A percentile compares a stretch with the other conserved stretches of the same genome.
Conservation (phyloP, 2,113 vertebrate genomes). For the Nibea coibor region DNA sequence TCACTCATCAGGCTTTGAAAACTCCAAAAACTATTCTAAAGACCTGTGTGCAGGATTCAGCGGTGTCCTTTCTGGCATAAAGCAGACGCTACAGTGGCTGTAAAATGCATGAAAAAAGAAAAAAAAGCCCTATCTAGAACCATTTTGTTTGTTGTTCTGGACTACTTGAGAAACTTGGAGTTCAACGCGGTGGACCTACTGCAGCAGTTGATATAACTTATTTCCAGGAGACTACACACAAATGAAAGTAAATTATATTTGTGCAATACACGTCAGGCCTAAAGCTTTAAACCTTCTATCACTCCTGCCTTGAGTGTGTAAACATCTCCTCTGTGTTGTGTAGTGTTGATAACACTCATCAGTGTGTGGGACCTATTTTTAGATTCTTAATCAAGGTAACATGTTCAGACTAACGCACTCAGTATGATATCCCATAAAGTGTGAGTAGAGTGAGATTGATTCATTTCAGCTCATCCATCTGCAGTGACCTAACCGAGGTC, state of each 20-base stretch:
- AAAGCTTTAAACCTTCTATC: not conserved
- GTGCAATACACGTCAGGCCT: too few relatives aligned
- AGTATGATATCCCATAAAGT: conserved; percentile 68
- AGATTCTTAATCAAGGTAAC: conserved; percentile 77
- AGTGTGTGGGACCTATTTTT: conserved; percentile 67
- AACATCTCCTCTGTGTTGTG: conserved; percentile 44
- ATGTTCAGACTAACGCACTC: conserved; percentile 69
- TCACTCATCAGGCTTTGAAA: not conserved
- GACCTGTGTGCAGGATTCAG: too few relatives aligned
- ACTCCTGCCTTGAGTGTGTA: conserved; percentile 3
- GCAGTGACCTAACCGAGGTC: conserved; percentile 47
- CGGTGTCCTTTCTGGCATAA: too few relatives aligned
- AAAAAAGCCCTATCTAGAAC: too few relatives aligned
- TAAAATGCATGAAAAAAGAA: too few relatives aligned
- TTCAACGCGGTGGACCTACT: too few relatives aligned
- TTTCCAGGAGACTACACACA: too few relatives aligned
- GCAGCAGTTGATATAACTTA: too few relatives aligned
- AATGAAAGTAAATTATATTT: too few relatives aligned
- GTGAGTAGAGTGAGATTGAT: conserved; percentile 63
- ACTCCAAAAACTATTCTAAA: not conserved
- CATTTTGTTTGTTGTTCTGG: too few relatives aligned
- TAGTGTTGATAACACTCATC: conserved; percentile 50
- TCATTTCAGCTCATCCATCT: conserved; percentile 55
- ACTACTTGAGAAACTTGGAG: too few relatives aligned
- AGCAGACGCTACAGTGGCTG: too few relatives aligned